phyloP scores from a whole-genome alignment of 2,797 vertebrate species.

The Karalla daura region DNA sequence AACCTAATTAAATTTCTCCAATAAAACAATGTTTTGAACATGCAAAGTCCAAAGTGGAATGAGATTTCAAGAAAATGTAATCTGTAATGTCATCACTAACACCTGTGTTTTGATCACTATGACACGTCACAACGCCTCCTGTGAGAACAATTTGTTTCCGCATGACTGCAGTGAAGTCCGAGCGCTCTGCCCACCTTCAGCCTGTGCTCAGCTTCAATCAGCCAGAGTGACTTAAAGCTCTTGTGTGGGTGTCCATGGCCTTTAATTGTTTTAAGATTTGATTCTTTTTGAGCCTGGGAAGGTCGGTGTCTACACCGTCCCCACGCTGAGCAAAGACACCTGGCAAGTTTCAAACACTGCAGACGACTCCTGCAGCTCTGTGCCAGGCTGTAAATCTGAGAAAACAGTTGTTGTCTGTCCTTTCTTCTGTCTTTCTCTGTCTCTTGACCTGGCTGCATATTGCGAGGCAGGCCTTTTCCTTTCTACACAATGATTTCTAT shows the following conservation, averaged over 20 bases:
- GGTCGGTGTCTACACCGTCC: neutral
- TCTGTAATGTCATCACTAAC: neutral
- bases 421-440: neutral
- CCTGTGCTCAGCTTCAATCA: neutral
- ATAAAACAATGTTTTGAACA: too few species aligned
- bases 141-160: neutral
- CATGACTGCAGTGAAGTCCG: neutral
- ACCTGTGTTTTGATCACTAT: neutral
- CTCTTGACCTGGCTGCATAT: too few species aligned
- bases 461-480: neutral
- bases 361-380: neutral
- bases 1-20: too few species aligned
- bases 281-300: slow-evolving; percentile 1
- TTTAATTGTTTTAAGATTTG: slow-evolving; percentile 19
- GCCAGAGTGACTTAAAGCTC: slow-evolving; percentile 1
- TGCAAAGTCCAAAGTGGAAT: too few species aligned
- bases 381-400: neutral
- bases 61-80: too few species aligned
- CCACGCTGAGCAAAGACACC: neutral
- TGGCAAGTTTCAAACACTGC: neutral
- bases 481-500: neutral
- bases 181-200: neutral
- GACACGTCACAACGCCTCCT: neutral
- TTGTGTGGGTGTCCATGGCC: neutral
- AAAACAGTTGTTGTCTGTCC: neutral